These are phyloP conservation scores for Ypsolopha sequella DNA, from an alignment of 2,888 invertebrate genomes.

Conservation along the genomic window DNA sequence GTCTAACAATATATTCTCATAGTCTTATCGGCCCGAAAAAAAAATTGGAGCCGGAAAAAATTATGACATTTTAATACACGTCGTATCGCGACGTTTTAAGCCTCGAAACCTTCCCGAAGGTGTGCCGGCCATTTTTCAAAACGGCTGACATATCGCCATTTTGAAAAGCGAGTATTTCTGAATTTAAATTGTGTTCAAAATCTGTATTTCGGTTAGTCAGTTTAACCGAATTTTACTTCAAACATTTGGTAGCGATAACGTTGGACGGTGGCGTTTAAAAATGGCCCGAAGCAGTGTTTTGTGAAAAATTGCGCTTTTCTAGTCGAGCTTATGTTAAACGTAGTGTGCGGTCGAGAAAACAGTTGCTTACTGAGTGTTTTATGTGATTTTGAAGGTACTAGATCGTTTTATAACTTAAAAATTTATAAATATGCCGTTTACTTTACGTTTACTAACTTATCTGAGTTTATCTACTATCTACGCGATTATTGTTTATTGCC, in stretches of 20 bases:
- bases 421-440: background rate
- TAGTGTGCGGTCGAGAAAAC: background rate
- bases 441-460: background rate
- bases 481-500: no score
- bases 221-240: conserved; percentile 19
- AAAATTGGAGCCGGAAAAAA: background rate
- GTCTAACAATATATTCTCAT: background rate
- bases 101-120: background rate
- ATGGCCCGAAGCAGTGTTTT: conserved; percentile 21
- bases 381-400: background rate
- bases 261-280: conserved; percentile 30
- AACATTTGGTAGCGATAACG: conserved; percentile 29
- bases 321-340: background rate
- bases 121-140: conserved; percentile 33
- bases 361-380: background rate
- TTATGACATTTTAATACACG: background rate
- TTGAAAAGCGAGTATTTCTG: conserved; percentile 13
- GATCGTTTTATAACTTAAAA: background rate
- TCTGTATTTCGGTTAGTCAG: background rate
- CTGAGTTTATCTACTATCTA: no score
- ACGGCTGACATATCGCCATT: conserved; percentile 32
- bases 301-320: conserved; percentile 19
- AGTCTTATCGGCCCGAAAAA: background rate
- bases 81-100: background rate
- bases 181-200: conserved; percentile 17